Percentiles rank a stretch among this genome's conserved stretches.
phyloP scores from a whole-genome alignment of 2,797 vertebrate species.

The Acridotheres tristis region DNA sequence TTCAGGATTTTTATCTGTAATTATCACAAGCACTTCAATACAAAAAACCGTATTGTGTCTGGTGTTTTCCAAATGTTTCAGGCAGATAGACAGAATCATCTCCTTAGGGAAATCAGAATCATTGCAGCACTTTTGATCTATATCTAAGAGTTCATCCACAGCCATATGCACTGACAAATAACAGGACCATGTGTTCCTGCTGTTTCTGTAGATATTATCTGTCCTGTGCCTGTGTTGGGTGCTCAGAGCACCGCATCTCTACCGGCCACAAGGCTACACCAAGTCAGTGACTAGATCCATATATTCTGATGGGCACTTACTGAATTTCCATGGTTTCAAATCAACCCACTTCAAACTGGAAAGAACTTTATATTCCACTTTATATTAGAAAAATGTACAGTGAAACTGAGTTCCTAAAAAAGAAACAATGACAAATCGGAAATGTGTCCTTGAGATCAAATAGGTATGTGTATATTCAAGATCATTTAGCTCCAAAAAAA shows the following conservation, averaged over 20 bases:
- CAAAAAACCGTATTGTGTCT: not conserved
- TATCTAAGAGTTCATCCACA: not conserved
- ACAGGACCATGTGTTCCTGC: not conserved
- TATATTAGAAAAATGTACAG: not conserved
- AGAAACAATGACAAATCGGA: not conserved
- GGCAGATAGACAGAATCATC: not conserved
- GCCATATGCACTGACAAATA: not conserved
- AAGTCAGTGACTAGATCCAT: not conserved
- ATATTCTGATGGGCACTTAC: not conserved
- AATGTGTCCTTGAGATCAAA: accelerated
- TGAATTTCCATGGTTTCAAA: not conserved
- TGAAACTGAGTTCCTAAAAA: not conserved
- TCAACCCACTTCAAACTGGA: not conserved
- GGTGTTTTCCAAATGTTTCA: not conserved
- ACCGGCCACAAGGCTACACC: not conserved
- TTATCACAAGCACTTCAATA: not conserved
- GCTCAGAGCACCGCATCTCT: not conserved
- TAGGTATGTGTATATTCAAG: not conserved
- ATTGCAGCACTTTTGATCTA: not conserved
- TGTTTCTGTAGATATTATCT: not conserved
- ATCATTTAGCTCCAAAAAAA: not conserved
- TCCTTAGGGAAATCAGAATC: not conserved
- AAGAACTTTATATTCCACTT: not conserved
- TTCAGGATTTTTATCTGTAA: not conserved
- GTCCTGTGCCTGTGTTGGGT: not conserved